These are phyloP conservation scores for Drosophila nigrodunni DNA, from an alignment of 1,140 invertebrate genomes.

Conservation along the genomic window DNA sequence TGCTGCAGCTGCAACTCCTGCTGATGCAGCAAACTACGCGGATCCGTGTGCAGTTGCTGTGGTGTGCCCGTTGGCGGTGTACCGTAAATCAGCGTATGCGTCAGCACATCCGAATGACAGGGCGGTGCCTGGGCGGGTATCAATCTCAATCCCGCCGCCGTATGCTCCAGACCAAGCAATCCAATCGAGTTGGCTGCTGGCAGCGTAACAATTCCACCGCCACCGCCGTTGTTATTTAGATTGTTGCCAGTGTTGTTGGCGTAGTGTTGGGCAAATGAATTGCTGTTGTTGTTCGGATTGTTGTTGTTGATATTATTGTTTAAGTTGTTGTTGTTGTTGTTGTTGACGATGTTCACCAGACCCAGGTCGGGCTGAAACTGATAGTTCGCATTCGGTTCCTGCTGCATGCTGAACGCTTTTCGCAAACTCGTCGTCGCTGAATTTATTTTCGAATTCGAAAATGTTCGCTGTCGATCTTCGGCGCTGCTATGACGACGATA, in stretches of 20 bases:
- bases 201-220: constrained; percentile 63
- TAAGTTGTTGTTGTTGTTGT: constrained; percentile 59
- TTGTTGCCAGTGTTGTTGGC: constrained; percentile 35
- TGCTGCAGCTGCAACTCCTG: constrained; percentile 81
- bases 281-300: constrained; percentile 35
- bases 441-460: constrained; percentile 36
- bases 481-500: constrained; percentile 73
- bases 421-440: constrained; percentile 40
- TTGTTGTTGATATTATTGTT: constrained; percentile 33
- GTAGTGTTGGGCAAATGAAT: constrained; percentile 6
- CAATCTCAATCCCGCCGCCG: constrained; percentile 57
- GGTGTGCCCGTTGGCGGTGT: constrained; percentile 66
- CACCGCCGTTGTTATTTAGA: constrained; percentile 19
- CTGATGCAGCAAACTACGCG: constrained; percentile 73
- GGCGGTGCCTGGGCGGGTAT: constrained; percentile 57
- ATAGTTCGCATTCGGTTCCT: constrained; percentile 84
- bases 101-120: constrained; percentile 71
- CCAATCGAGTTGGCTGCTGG: constrained; percentile 60
- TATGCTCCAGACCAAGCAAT: constrained; percentile 66
- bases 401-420: constrained; percentile 82
- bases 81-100: constrained; percentile 80
- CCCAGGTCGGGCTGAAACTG: constrained; percentile 84
- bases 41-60: constrained; percentile 70
- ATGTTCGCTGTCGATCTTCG: constrained; percentile 65
- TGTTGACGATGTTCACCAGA: constrained; percentile 82